Evolutionary conservation across 2,888 invertebrate species (phyloP), one percentile per base, ranked within the genome.

Genomic region (Ochropleura leucogaster): DNA sequence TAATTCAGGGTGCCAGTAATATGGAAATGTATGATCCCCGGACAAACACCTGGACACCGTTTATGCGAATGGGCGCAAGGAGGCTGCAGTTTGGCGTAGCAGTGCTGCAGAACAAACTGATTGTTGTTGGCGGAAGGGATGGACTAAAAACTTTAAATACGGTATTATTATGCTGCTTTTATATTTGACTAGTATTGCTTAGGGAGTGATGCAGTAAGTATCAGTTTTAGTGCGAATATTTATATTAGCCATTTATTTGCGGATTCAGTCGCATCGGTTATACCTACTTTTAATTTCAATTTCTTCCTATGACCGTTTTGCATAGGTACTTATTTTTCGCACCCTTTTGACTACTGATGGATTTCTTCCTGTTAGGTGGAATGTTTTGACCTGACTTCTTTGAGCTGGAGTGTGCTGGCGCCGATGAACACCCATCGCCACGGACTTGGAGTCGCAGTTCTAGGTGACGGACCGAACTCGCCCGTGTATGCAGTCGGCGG

Each of bases 401-500:
- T 98, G 83, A 97, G 97, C 40, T 99, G 99, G 99, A 98, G 97
- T 72, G 97, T 97, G 40, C 92, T 99, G 82, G 98, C 98, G 55
- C 97, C 98, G 0, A 99, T 99, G 99, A 98, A 98, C 89, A 99
- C 99, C 14, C 99, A 98, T 91, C 97, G 99, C 4, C 98, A 98
- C 91, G 98, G 98, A 0, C 94, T 98, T 77, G 98, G 98, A 16
- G 98, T 98, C 46, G 98, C 98, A 4, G 98, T 98, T 51, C 97
- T 98, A 66, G 97, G 98, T 44, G 97, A 98, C 72, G 97, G 97
- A 0, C 93, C 96, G 4, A 97, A 97, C 87, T 98, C 98, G 0
- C 98, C 99, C 0, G 97, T 99, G 76, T 99, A 99, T 95, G 99
- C 99, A 0, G 98, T 99, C 5, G 99, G 99, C 2, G 99, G 99